phyloP scores from a whole-genome alignment of 2,888 invertebrate species.

The Sisyra terminalis region DNA sequence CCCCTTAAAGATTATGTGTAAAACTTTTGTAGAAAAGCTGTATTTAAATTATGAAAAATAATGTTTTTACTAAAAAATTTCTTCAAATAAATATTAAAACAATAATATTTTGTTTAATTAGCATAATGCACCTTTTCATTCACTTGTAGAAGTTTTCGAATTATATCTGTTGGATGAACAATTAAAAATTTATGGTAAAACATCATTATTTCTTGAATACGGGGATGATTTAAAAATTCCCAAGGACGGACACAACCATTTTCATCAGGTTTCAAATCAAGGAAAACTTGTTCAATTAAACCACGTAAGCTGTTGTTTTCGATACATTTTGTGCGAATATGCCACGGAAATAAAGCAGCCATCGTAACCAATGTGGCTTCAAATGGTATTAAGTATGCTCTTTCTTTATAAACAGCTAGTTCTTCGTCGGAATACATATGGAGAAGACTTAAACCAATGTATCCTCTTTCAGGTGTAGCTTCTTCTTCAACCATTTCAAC shows the following conservation, averaged over 20 bases:
- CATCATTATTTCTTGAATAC: background rate
- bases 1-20: no score
- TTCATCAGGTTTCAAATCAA: slow-evolving; percentile 12
- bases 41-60: no score
- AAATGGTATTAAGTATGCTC: slow-evolving; percentile 18
- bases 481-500: no score
- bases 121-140: no score
- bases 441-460: background rate
- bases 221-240: slow-evolving; percentile 5
- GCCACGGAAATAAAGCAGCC: slow-evolving; percentile 20
- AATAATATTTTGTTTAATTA: no score
- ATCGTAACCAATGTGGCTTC: slow-evolving; percentile 20
- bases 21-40: no score
- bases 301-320: slow-evolving; percentile 20
- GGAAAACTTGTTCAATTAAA: slow-evolving; percentile 18
- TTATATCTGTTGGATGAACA: background rate
- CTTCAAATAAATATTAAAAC: no score
- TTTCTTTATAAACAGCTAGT: background rate
- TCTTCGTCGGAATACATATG: slow-evolving; percentile 1
- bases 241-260: background rate
- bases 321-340: slow-evolving; percentile 16
- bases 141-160: background rate
- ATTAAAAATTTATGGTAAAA: slow-evolving; percentile 3
- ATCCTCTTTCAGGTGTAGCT: no score
- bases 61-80: no score